These are phyloP conservation scores for Speoplatyrhinus poulsoni DNA, from an alignment of 2,113 vertebrate species.

Conservation along the genomic window DNA sequence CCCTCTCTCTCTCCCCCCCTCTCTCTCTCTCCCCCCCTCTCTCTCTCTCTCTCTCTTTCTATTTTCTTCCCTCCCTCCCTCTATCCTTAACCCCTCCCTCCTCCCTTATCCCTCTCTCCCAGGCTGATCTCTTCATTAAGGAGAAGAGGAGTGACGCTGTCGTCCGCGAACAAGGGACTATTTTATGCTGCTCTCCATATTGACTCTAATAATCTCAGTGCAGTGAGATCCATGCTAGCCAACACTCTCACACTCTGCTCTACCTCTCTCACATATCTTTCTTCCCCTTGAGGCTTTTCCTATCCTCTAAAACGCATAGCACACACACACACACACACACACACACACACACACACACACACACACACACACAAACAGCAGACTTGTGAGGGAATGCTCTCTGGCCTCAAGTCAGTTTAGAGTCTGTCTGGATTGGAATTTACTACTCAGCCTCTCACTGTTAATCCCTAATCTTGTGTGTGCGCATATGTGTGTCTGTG, in stretches of 20 bases:
- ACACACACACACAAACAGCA: slow-evolving; percentile 9
- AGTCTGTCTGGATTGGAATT: slow-evolving; percentile 44
- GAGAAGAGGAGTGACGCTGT: slow-evolving; percentile 34
- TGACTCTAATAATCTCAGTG: slow-evolving; percentile 46
- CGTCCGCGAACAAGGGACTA: slow-evolving; percentile 47
- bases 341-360: slow-evolving; percentile 4
- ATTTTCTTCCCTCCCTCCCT: neutral
- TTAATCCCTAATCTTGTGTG: slow-evolving; percentile 52
- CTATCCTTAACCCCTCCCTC: neutral
- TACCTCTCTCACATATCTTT: slow-evolving; percentile 17
- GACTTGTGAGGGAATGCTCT: slow-evolving; percentile 2
- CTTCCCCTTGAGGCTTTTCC: neutral
- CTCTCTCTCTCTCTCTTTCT: neutral
- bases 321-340: neutral
- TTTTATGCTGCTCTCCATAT: slow-evolving; percentile 46
- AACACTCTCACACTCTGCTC: slow-evolving; percentile 7
- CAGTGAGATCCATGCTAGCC: neutral
- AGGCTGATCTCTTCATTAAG: slow-evolving; percentile 25
- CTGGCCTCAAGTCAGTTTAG: slow-evolving; percentile 31
- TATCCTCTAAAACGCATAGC: neutral
- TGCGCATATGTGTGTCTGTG: slow-evolving; percentile 15
- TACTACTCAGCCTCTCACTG: slow-evolving; percentile 31
- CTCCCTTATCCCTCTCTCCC: neutral
- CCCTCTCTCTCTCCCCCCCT: too few species aligned
- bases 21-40: slow-evolving; percentile 17